Evolutionary conservation across 2,797 vertebrate genomes (phyloP), one percentile per base, ranked within the genome.

Genomic region (Anabacerthia variegaticeps): DNA sequence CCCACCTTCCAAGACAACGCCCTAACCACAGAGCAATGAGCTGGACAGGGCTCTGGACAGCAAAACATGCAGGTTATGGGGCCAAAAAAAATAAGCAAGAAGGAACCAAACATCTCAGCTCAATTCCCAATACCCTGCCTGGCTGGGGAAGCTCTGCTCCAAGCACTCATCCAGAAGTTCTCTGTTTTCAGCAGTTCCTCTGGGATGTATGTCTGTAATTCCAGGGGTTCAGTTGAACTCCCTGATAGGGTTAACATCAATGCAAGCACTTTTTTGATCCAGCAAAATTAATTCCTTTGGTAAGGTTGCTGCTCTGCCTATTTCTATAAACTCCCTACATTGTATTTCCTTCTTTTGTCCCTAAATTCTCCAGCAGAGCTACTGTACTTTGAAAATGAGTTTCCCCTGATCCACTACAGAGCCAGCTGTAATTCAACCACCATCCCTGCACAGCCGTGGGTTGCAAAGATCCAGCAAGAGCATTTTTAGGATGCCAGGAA

Each of bases 401-500:
- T 59, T 59, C 17, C 83, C 52, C 49, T 19, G 28, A 22, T 10
- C 14, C 32, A 14, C 48, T 14, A 3, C 41, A 2, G 72, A 73
- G 44, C 12, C 54, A n/a, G 72, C 59, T 62, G 43, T 18, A 73
- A 49, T 30, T 69, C 61, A 68, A 72, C n/a, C 30, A 46, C 48
- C 49, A 79, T 4, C 34, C 49, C 51, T 6, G 6, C 16, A 3
- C 34, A 24, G 10, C 30, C 0, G 0, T 19, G 82, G 26, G 77
- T 10, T 46, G 52, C 68, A 79, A 49, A 77, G 34, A 69, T 52
- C 34, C 3, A 0, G 14, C 23, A 69, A 28, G 0, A 48, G 41
- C 71, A 69, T 88, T 86, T 94, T 82, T 56, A 79, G 63, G 66
- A 93, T 85, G 43, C 62, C 83, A 81, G 54, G 51, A 36, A 69